A percentile compares a stretch with the other conserved stretches of the same genome.
These are phyloP conservation scores for Elymnias hypermnestra DNA, from an alignment of 1,140 invertebrate genomes.

Conservation along the genomic window DNA sequence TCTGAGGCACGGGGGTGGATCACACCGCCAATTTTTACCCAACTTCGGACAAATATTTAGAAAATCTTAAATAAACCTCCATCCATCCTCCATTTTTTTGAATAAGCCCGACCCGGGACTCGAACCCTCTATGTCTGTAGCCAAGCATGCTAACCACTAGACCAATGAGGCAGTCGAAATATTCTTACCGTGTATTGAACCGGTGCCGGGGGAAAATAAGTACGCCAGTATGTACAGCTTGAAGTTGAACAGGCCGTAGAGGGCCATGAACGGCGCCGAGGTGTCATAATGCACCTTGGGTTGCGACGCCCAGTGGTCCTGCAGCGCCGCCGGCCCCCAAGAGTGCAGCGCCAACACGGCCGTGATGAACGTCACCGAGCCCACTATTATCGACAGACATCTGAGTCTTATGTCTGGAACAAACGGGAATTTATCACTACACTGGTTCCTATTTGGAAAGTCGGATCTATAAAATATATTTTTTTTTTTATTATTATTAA, in stretches of 20 bases:
- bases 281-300: slow-evolving; percentile 91
- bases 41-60: too few species aligned
- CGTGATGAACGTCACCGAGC: slow-evolving; percentile 88
- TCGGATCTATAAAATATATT: too few species aligned
- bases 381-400: slow-evolving; percentile 91
- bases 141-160: too few species aligned
- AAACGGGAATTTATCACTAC: slow-evolving; percentile 9
- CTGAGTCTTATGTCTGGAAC: slow-evolving; percentile 91
- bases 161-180: too few species aligned
- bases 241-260: slow-evolving; percentile 96
- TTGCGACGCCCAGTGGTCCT: slow-evolving; percentile 95
- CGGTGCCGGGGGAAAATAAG: slow-evolving; percentile 92
- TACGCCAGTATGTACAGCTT: slow-evolving; percentile 96
- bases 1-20: too few species aligned
- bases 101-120: too few species aligned
- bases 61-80: too few species aligned
- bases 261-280: slow-evolving; percentile 95
- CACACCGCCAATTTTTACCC: too few species aligned
- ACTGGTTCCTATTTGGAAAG: too few species aligned
- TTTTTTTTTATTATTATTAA: too few species aligned
- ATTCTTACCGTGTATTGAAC: slow-evolving; percentile 88
- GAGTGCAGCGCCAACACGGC: slow-evolving; percentile 86
- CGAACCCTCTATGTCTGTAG: too few species aligned
- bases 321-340: slow-evolving; percentile 91
- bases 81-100: too few species aligned